Percentiles rank a stretch among this genome's conserved stretches.
Evolutionary conservation across 2,797 vertebrate genomes (phyloP).

Genomic region (Alectoris magna): DNA sequence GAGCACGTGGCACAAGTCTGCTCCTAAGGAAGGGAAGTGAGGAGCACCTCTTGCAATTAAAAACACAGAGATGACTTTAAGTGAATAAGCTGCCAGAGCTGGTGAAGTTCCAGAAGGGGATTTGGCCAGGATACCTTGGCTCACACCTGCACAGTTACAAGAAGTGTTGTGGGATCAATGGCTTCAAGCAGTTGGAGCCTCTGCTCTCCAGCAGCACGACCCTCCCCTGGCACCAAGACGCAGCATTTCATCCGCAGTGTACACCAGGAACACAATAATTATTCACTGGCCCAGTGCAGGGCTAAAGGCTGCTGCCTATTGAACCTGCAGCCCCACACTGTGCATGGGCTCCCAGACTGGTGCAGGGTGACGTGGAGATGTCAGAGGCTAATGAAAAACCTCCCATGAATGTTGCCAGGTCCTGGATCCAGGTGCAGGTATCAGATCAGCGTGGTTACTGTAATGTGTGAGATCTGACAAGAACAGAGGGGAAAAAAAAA

Average conservation of each 20-base stretch:
- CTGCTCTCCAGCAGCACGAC: neutral
- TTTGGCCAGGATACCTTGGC: neutral
- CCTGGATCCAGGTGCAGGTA: neutral
- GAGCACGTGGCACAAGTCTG: neutral
- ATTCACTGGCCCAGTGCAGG: neutral
- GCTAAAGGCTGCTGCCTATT: neutral
- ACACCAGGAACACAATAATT: neutral
- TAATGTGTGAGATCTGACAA: neutral
- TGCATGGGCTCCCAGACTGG: neutral
- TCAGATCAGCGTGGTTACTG: conserved; percentile 8
- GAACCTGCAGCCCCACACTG: conserved; percentile 17
- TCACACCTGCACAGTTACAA: conserved; percentile 15
- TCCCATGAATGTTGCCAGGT: neutral
- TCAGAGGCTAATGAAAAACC: conserved; percentile 4
- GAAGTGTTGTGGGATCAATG: accelerated
- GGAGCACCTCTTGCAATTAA: neutral
- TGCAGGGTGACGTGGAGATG: accelerated
- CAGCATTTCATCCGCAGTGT: conserved; percentile 27
- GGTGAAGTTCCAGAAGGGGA: neutral
- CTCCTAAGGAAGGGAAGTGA: neutral
- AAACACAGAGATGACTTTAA: neutral
- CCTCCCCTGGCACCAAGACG: neutral
- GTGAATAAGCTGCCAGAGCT: conserved; percentile 3
- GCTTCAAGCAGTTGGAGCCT: neutral
- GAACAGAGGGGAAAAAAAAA: accelerated